Evolutionary conservation across 2,113 vertebrate species (phyloP).

Genomic region (Mobula hypostoma): DNA sequence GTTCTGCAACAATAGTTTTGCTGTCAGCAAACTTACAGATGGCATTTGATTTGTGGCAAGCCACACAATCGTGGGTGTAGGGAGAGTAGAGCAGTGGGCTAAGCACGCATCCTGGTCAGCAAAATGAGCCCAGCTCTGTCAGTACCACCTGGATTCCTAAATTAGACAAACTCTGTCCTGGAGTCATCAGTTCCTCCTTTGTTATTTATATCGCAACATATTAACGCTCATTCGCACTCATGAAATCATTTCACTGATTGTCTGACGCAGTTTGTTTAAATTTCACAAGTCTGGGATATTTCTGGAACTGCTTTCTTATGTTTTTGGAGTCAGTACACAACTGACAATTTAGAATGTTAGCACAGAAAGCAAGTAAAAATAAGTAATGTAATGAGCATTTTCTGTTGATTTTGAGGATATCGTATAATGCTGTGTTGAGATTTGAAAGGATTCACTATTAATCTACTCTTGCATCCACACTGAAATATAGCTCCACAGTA

Average conservation of each 20-base stretch:
- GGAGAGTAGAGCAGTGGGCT: too few relatives aligned
- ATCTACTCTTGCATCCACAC: not conserved
- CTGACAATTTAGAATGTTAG: not conserved
- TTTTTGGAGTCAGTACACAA: not conserved
- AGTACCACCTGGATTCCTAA: not conserved
- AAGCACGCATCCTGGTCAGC: too few relatives aligned
- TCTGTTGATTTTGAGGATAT: not conserved
- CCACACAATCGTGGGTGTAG: too few relatives aligned
- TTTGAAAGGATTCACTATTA: constrained; percentile 6
- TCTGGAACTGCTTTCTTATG: not conserved
- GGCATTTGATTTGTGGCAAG: too few relatives aligned
- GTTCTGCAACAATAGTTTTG: too few relatives aligned
- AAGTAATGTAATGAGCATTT: constrained; percentile 28
- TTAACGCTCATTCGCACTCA: constrained; percentile 16
- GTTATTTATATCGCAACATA: not conserved
- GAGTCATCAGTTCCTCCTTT: not conserved
- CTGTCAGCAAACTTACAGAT: too few relatives aligned
- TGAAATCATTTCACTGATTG: constrained; percentile 27
- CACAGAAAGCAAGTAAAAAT: not conserved
- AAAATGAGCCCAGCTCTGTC: not conserved
- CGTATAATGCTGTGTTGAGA: not conserved
- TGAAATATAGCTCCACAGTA: not conserved
- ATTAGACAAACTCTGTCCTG: not conserved
- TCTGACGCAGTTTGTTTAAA: not conserved
- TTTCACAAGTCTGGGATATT: constrained; percentile 15